Conservation (phyloP, 2,888 invertebrate species). For the Orthonevra nobilis region DNA sequence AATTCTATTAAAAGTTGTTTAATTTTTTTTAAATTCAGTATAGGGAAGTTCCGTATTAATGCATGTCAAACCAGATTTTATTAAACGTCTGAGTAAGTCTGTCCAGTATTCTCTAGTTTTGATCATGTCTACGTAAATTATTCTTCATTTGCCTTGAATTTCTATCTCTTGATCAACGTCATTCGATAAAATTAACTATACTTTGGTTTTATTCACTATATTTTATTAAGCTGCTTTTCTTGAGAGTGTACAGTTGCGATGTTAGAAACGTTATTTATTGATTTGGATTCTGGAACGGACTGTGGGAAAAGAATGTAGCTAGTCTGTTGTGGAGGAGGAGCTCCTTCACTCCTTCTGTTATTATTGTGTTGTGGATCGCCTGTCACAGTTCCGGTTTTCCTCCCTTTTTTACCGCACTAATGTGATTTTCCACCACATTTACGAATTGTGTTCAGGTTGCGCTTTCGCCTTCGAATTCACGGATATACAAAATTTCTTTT, state of each 20-base stretch:
- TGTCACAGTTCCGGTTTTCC: neutral
- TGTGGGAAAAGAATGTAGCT: neutral
- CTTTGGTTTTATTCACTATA: too few species aligned
- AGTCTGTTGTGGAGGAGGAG: neutral
- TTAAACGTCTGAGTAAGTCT: slow-evolving; percentile 7
- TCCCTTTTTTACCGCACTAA: neutral
- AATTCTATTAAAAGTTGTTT: slow-evolving; percentile 32
- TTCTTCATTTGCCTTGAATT: too few species aligned
- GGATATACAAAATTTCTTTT: slow-evolving; percentile 8
- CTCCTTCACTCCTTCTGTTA: neutral
- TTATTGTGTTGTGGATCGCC: neutral
- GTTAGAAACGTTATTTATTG: too few species aligned
- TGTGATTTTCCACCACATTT: neutral
- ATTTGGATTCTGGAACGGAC: too few species aligned
- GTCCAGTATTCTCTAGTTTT: too few species aligned
- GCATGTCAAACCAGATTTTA: slow-evolving; percentile 14
- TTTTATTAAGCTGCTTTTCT: too few species aligned
- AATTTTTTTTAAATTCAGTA: slow-evolving; percentile 17
- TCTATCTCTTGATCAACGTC: too few species aligned
- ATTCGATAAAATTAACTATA: too few species aligned
- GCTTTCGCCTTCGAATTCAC: neutral
- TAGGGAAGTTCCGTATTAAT: slow-evolving; percentile 27
- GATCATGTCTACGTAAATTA: too few species aligned
- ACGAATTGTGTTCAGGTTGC: neutral
- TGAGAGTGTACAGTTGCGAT: too few species aligned